Base-by-base conservation (phyloP, 2,113 vertebrate genomes). In the Pygathrix nemaeus region DNA sequence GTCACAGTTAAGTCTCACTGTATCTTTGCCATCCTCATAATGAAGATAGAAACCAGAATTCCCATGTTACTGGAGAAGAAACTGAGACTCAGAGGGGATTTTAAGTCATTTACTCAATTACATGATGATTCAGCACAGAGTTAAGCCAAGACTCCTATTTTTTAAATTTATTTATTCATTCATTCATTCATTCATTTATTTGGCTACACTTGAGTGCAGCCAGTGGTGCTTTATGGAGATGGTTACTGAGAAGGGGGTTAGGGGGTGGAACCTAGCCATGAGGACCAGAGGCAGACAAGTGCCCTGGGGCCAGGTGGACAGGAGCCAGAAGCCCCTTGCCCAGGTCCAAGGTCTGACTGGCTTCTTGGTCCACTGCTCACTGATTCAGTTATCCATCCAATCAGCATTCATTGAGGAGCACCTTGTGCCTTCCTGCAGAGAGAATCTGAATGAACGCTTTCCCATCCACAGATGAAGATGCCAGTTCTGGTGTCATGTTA, bases 391-490 rank as follows among this genome's bases (percentile, higher is more conserved):
- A 5, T 10, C 52, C 40, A 18, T 14, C 45, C 21, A 20, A 2
- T 32, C 30, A 1, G 82, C 27, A 6, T 68, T 57, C 30, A 6
- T 2, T 0, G 10, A 23, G 21, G 25, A 27, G 75, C 3, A 23
- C 66, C 32, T 20, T 6, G 38, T 20, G 40, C 38, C 85, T 73
- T 30, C 23, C 73, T 38, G 17, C 55, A n/a, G 86, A 21, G 14
- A 68, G 52, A 30, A 35, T 6, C 27, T 17, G 38, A 48, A 16
- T 16, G 25, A 12, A 50, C 14, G 5, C 82, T 5, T 21, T 9
- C 61, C 57, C 0, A 1, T 8, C 10, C 40, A 10, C 0, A 3
- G 14, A 6, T 25, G 66, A 30, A 27, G 7, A 78, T 0, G 3
- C 40, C 64, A 30, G 43, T 27, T 25, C 23, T 3, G 1, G 2